phyloP scores from a whole-genome alignment of 2,113 vertebrate species.

The Nothoprocta perdicaria region DNA sequence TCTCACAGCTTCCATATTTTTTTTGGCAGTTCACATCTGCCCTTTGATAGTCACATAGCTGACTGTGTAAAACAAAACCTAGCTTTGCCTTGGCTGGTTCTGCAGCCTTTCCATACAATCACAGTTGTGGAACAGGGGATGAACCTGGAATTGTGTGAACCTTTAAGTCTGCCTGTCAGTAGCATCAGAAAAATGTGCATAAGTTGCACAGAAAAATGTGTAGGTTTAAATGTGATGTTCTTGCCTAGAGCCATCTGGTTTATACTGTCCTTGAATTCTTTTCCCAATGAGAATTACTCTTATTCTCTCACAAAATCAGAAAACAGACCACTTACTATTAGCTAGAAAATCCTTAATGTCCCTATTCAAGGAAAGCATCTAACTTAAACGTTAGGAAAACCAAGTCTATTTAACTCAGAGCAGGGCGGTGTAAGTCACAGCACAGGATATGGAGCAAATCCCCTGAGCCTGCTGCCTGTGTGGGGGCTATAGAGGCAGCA shows the following conservation, averaged over 20 bases:
- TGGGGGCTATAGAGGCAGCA: neutral
- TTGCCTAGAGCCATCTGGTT: constrained; percentile 33
- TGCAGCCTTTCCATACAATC: neutral
- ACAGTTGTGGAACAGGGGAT: neutral
- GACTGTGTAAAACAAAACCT: neutral
- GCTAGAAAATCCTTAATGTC: constrained; percentile 15
- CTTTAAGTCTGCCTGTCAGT: neutral
- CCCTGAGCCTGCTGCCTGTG: fast-evolving
- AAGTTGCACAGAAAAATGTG: constrained; percentile 9
- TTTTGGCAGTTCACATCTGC: neutral
- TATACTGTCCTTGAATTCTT: constrained; percentile 11
- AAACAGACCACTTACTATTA: constrained; percentile 35
- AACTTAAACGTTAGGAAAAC: constrained; percentile 15
- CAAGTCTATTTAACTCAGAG: neutral
- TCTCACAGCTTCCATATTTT: neutral
- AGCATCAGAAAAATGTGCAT: neutral
- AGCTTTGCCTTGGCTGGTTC: neutral
- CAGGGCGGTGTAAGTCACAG: neutral
- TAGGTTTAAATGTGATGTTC: constrained; percentile 17
- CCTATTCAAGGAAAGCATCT: constrained; percentile 16
- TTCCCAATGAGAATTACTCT: neutral
- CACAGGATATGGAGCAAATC: neutral
- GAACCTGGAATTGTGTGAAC: neutral
- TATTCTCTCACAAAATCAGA: constrained; percentile 25
- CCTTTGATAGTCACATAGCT: neutral